Evolutionary conservation across 2,113 vertebrate genomes (phyloP), one percentile per base, ranked within the genome.

Genomic region (Channa maculata): DNA sequence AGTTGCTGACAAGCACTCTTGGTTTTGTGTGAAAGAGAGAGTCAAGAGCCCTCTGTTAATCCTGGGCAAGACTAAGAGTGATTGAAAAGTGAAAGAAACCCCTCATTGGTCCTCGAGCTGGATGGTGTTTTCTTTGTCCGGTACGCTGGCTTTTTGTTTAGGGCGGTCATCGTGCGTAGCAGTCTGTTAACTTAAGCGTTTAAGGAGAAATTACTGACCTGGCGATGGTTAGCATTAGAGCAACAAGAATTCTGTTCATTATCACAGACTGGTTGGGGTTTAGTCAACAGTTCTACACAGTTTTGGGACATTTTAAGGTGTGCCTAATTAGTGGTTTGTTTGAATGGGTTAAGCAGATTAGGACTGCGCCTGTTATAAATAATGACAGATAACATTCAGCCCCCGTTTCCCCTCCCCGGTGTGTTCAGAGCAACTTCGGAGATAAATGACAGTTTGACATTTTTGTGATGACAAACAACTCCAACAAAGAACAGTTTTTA

Each of bases 41-140:
- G 91, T 91, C 91, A 93, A 93, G 89, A 90, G 83, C 90, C 81
- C 86, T 87, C 88, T 87, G 86, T 76, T 91, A 91, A 91, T 91
- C 90, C 91, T 62, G 67, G 62, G 61, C 82, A 82, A 80, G 71
- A 90, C 83, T 48, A 83, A 67, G 11, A 83, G 86, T 88, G 88
- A 84, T 85, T 90, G 86, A 91, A 86, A 86, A 86, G 88, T 86
- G 84, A 86, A 91, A 91, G 87, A 83, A 91, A 81, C 38, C 77
- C 85, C 85, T 89, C 77, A 85, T 84, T 90, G 87, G 84, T 83
- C 76, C 88, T 90, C 57, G 43, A 87, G 77, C 80, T 77, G 71
- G 86, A 71, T 71, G 80, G 57, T 86, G 71, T 87, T 85, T 80
- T 81, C 74, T 91, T 89, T 86, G 86, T 90, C 65, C 82, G n/a